phyloP scores from a whole-genome alignment of 2,113 vertebrate species.

The Thinocorus orbignyianus region DNA sequence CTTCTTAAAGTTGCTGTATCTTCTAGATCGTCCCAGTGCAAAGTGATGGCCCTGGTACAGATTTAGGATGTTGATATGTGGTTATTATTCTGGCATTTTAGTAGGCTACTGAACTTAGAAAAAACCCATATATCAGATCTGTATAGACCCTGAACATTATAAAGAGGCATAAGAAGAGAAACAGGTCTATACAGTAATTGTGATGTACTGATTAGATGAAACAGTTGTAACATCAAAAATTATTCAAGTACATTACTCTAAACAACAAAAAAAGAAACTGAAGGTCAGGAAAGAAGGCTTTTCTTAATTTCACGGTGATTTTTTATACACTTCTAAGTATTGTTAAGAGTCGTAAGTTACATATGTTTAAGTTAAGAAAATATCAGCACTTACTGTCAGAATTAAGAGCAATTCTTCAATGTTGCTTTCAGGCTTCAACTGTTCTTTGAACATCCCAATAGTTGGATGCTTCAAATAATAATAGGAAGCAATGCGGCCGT shows the following conservation, averaged over 20 bases:
- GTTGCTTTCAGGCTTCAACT: constrained; percentile 84
- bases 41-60: neutral
- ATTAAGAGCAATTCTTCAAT: constrained; percentile 86
- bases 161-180: neutral
- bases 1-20: neutral
- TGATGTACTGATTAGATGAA: neutral
- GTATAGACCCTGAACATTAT: neutral
- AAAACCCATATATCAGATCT: neutral
- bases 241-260: neutral
- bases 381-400: constrained; percentile 84
- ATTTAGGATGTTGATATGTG: neutral
- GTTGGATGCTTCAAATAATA: constrained; percentile 96
- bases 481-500: constrained; percentile 92
- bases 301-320: neutral
- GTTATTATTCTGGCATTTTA: neutral
- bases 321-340: neutral
- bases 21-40: neutral
- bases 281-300: neutral
- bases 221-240: neutral
- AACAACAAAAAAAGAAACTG: neutral
- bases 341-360: neutral
- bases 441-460: constrained; percentile 89
- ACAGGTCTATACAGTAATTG: neutral
- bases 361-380: neutral
- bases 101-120: neutral